phyloP scores from a whole-genome alignment of 2,888 invertebrate genomes.

The Arge pagana region DNA sequence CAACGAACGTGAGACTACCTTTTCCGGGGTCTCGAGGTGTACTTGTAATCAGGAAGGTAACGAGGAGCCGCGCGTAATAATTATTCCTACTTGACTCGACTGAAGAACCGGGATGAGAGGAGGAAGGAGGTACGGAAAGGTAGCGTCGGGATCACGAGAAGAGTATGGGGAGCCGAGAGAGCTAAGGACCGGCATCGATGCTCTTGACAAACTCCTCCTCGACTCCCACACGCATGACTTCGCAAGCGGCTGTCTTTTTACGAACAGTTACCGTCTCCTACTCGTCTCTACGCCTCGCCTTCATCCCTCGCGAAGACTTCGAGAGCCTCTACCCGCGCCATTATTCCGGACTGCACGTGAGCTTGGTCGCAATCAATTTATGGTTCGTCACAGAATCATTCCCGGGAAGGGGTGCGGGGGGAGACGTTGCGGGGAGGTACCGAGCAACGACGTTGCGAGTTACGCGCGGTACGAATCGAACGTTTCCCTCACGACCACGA shows the following conservation, averaged over 20 bases:
- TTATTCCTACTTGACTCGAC: constrained; percentile 18
- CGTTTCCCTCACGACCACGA: too few species aligned
- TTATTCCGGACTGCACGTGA: neutral
- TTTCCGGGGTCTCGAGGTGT: neutral
- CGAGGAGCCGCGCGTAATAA: constrained; percentile 8
- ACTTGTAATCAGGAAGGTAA: constrained; percentile 3
- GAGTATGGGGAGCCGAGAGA: constrained; percentile 1
- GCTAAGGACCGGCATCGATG: constrained; percentile 17
- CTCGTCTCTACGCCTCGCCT: neutral
- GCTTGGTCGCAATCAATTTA: neutral
- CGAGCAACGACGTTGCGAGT: neutral
- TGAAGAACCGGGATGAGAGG: constrained; percentile 3
- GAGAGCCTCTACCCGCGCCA: too few species aligned
- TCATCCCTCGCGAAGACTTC: neutral
- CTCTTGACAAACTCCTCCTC: constrained; percentile 15
- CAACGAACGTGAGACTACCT: constrained; percentile 1
- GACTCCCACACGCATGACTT: constrained; percentile 20
- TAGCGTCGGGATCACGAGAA: too few species aligned
- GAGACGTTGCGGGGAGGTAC: too few species aligned
- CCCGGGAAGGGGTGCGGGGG: neutral
- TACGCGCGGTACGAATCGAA: neutral
- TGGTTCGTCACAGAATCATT: neutral
- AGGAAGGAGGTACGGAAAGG: constrained; percentile 7
- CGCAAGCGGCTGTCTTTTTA: constrained; percentile 19
- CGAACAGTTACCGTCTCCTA: constrained; percentile 5